phyloP scores from a whole-genome alignment of 2,113 vertebrate species.

The Cyrtonyx montezumae region DNA sequence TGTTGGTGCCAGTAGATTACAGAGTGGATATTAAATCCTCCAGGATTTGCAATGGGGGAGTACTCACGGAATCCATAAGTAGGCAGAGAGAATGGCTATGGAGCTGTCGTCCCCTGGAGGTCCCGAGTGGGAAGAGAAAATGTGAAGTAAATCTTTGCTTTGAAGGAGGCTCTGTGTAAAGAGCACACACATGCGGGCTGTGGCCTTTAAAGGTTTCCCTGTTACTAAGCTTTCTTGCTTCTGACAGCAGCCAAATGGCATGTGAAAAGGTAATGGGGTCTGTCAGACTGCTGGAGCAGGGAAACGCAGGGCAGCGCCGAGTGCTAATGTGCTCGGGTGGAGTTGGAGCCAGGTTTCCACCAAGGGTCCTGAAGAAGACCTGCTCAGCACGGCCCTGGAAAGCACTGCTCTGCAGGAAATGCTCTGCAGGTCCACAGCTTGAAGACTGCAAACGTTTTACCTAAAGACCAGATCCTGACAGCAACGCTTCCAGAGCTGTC shows the following conservation, averaged over 20 bases:
- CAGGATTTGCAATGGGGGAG: slow-evolving; percentile 73
- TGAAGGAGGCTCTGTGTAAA: not conserved
- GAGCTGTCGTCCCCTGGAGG: slow-evolving; percentile 50
- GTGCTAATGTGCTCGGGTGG: not conserved
- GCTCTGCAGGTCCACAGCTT: not conserved
- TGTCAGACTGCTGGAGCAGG: not conserved
- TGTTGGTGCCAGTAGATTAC: slow-evolving; percentile 82
- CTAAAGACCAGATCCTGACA: not conserved
- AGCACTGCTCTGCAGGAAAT: not conserved
- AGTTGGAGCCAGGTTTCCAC: no score
- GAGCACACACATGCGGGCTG: not conserved
- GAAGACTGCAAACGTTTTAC: not conserved
- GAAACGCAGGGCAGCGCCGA: not conserved
- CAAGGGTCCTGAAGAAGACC: no score
- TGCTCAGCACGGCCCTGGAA: no score
- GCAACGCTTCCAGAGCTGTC: not conserved
- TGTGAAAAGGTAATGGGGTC: not conserved
- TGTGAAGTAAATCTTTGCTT: not conserved
- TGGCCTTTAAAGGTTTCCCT: slow-evolving; percentile 6
- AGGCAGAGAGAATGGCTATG: slow-evolving; percentile 15
- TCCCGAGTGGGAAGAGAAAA: not conserved
- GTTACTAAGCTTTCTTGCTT: not conserved
- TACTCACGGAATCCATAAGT: slow-evolving; percentile 71
- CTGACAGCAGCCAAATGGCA: not conserved
- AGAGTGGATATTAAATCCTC: slow-evolving; percentile 83